Conservation (phyloP, 1,140 invertebrate species). For the Eubasilissa regina region DNA sequence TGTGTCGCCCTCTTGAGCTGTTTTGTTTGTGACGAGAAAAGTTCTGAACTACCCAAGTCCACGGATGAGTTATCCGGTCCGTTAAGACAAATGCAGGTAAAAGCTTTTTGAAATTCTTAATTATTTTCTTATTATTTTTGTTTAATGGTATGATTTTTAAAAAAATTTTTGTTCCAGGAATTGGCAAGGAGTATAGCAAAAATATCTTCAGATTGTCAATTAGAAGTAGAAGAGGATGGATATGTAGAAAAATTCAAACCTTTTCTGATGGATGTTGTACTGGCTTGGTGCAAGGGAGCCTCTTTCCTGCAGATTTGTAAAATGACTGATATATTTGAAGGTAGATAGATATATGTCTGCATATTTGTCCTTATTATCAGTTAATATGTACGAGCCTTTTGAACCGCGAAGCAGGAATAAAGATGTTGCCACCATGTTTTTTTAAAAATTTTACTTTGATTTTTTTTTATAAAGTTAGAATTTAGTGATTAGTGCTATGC, state of each 20-base stretch:
- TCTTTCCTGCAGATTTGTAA: conserved; percentile 94
- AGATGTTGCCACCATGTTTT: too few species aligned
- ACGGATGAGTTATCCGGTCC: conserved; percentile 91
- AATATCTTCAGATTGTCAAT: conserved; percentile 91
- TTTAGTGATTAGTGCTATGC: too few species aligned
- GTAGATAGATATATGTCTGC: too few species aligned
- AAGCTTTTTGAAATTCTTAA: conserved; percentile 6
- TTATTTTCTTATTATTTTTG: neutral
- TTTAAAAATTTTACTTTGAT: too few species aligned
- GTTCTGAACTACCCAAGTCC: conserved; percentile 85
- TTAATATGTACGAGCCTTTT: too few species aligned
- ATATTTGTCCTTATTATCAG: neutral
- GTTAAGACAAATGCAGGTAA: conserved; percentile 87
- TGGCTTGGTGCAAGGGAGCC: conserved; percentile 95
- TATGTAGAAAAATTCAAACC: conserved; percentile 97
- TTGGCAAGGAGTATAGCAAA: conserved; percentile 92
- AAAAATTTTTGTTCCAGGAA: conserved; percentile 76
- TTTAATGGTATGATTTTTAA: neutral
- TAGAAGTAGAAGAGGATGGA: conserved; percentile 90
- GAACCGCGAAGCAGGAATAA: too few species aligned
- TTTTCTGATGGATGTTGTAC: conserved; percentile 97
- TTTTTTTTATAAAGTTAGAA: too few species aligned
- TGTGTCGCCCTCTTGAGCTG: conserved; percentile 93
- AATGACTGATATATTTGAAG: conserved; percentile 99
- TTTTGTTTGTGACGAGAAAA: conserved; percentile 98